phyloP scores from a whole-genome alignment of 1,140 invertebrate genomes.

The Brachystomella parvula region DNA sequence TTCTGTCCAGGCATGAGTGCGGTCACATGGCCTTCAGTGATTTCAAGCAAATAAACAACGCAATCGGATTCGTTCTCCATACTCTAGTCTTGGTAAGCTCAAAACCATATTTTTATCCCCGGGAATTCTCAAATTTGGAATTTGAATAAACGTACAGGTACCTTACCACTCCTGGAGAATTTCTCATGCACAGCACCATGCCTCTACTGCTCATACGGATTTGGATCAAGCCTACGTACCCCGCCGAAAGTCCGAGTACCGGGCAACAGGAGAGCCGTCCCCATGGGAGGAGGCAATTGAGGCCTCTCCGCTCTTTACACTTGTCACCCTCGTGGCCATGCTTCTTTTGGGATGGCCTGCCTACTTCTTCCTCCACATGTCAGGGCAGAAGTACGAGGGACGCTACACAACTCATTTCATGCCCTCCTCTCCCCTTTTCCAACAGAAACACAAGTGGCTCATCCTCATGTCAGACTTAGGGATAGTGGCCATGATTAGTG shows the following conservation, averaged over 20 bases:
- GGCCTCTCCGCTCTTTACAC: background rate
- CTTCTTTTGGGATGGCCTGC: slow-evolving; percentile 10
- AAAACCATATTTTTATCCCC: no score
- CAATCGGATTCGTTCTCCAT: slow-evolving; percentile 9
- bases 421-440: slow-evolving; percentile 7
- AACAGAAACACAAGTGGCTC: background rate
- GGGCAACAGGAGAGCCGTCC: background rate
- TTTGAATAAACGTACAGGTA: no score
- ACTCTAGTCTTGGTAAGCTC: slow-evolving; percentile 9
- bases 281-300: slow-evolving; percentile 5
- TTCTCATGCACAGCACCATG: slow-evolving; percentile 13
- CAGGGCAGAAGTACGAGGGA: background rate
- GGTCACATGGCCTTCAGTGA: slow-evolving; percentile 10
- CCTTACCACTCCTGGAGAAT: slow-evolving; percentile 12
- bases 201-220: background rate
- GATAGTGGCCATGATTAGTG: background rate
- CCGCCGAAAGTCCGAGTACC: background rate
- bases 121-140: no score
- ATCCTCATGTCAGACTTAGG: slow-evolving; percentile 5
- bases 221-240: slow-evolving; percentile 10
- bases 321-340: background rate
- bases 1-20: background rate
- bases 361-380: slow-evolving; percentile 14
- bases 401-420: background rate
- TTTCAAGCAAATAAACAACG: slow-evolving; percentile 9